phyloP scores from a whole-genome alignment of 2,888 invertebrate genomes.

The Lobophora halterata region DNA sequence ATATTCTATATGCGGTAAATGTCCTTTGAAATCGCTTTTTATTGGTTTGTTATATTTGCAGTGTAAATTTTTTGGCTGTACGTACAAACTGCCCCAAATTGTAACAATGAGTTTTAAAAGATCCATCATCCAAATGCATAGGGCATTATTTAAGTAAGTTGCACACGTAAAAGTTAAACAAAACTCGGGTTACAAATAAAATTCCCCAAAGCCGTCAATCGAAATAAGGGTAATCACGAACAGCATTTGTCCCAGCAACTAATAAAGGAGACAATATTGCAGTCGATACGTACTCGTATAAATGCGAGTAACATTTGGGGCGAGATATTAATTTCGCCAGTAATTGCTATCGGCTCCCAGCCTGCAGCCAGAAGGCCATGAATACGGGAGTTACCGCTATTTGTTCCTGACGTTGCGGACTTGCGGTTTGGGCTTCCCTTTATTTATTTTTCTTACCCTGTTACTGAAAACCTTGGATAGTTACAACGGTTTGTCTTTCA shows the following conservation, averaged over 20 bases:
- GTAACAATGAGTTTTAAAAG: too few species aligned
- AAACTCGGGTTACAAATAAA: too few species aligned
- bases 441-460: too few species aligned
- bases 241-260: conserved; percentile 76
- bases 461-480: too few species aligned
- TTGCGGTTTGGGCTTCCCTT: too few species aligned
- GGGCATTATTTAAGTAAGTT: too few species aligned
- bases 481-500: too few species aligned
- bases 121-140: too few species aligned
- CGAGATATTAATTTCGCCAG: conserved; percentile 79
- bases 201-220: too few species aligned
- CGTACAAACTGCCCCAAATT: too few species aligned
- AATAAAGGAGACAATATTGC: conserved; percentile 81
- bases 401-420: conserved; percentile 79
- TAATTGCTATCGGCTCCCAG: conserved; percentile 79
- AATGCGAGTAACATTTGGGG: conserved; percentile 79
- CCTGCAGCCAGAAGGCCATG: conserved; percentile 77
- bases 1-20: conserved; percentile 60
- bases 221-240: conserved; percentile 69
- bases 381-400: conserved; percentile 80
- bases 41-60: not conserved
- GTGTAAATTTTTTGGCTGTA: not conserved
- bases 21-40: conserved; percentile 34
- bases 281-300: conserved; percentile 80
- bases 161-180: too few species aligned